phyloP scores from a whole-genome alignment of 2,888 invertebrate species.

The Arge pagana region DNA sequence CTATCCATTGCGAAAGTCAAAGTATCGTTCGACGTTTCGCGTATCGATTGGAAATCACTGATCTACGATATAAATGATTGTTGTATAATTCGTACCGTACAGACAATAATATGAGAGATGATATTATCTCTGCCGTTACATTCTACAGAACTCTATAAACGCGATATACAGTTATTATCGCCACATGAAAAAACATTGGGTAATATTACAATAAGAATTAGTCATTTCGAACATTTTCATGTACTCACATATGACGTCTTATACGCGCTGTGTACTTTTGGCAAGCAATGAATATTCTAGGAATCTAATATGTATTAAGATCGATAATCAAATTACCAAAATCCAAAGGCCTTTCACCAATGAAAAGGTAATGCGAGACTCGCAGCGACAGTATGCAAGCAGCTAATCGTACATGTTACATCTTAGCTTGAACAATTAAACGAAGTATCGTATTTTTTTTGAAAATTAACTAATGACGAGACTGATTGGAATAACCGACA shows the following conservation, averaged over 20 bases:
- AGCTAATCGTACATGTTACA: no score
- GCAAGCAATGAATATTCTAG: neutral
- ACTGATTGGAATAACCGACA: no score
- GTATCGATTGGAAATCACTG: conserved; percentile 8
- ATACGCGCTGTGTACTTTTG: neutral
- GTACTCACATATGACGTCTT: neutral
- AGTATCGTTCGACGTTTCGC: conserved; percentile 1
- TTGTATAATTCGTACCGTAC: conserved; percentile 12
- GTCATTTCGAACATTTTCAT: conserved; percentile 4
- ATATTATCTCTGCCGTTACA: conserved; percentile 12
- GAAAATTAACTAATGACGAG: no score
- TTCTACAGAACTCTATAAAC: conserved; percentile 19
- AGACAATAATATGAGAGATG: conserved; percentile 18
- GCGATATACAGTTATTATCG: conserved; percentile 19
- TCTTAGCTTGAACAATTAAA: no score
- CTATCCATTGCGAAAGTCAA: conserved; percentile 1
- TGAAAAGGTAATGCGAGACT: conserved; percentile 13
- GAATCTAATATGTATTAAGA: neutral
- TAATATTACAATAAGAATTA: conserved; percentile 14
- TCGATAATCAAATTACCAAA: conserved; percentile 8
- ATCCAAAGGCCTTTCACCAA: neutral
- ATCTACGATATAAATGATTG: conserved; percentile 17
- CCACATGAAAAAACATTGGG: conserved; percentile 18
- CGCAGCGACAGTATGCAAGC: conserved; percentile 5
- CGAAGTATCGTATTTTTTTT: no score